A percentile compares a stretch with the other conserved stretches of the same genome.
Conservation (phyloP, 2,888 invertebrate species). For the Tholera decimalis region DNA sequence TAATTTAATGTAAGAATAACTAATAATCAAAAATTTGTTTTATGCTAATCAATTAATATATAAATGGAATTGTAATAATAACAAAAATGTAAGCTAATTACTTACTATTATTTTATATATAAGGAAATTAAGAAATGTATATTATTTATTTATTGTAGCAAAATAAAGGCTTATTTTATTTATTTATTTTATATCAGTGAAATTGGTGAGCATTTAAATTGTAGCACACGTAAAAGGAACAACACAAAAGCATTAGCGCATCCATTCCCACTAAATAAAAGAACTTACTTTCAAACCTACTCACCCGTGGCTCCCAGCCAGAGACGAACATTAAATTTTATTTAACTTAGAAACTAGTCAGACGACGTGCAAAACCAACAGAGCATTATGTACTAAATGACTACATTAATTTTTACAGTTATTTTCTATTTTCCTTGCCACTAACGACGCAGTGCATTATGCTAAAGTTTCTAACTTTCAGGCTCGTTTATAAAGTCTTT, state of each 20-base stretch:
- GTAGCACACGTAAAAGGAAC: too few species aligned
- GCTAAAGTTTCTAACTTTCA: constrained; percentile 41
- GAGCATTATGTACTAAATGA: constrained; percentile 63
- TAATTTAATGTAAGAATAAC: too few species aligned
- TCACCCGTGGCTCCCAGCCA: constrained; percentile 52
- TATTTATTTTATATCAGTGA: too few species aligned
- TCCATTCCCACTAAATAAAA: neutral
- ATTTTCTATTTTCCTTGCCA: constrained; percentile 68
- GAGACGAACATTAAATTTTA: constrained; percentile 75
- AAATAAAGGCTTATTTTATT: too few species aligned
- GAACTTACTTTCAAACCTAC: constrained; percentile 17
- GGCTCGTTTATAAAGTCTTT: constrained; percentile 34
- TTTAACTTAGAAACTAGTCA: constrained; percentile 76
- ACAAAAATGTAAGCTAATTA: too few species aligned
- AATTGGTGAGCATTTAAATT: too few species aligned
- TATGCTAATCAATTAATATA: too few species aligned
- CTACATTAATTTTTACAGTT: constrained; percentile 67
- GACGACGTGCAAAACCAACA: constrained; percentile 70
- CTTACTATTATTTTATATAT: too few species aligned
- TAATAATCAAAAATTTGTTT: too few species aligned
- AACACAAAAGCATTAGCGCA: neutral
- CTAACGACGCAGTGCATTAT: constrained; percentile 44
- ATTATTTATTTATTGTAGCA: too few species aligned
- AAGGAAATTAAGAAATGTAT: too few species aligned
- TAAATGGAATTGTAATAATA: too few species aligned